These are phyloP conservation scores for Muricea muricata DNA, from an alignment of 92 coral and sea anemone genomes.

Conservation along the genomic window DNA sequence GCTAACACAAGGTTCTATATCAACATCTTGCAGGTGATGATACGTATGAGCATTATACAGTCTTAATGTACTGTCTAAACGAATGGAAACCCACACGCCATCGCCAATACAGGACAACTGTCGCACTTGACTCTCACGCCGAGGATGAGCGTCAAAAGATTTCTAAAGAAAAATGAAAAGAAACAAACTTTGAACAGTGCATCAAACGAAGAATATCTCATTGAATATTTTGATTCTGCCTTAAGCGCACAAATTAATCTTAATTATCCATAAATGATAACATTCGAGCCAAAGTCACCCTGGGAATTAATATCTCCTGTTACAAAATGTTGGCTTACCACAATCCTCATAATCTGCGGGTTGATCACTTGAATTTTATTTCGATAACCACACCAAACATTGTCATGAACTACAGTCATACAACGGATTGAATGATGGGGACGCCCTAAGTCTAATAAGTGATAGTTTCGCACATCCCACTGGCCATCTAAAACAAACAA, in stretches of 20 bases:
- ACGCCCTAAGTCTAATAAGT: conserved; percentile 89
- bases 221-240: background rate
- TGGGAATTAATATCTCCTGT: no score
- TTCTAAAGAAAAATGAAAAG: conserved; percentile 58
- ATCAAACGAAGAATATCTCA: no score
- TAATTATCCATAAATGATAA: no score
- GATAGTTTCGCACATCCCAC: conserved; percentile 96
- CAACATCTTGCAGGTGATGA: conserved; percentile 96
- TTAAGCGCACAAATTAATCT: no score
- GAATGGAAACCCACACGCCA: conserved; percentile 99
- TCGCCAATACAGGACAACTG: conserved; percentile 99
- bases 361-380: conserved; percentile 97
- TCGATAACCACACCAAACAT: conserved; percentile 98
- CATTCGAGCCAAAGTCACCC: no score
- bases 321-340: conserved; percentile 59
- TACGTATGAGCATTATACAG: conserved; percentile 94
- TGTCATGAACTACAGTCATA: conserved; percentile 94
- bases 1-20: conserved; percentile 97
- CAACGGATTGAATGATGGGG: conserved; percentile 99
- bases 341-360: conserved; percentile 96
- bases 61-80: conserved; percentile 95
- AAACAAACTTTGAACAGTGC: background rate
- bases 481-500: conserved; percentile 79
- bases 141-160: conserved; percentile 98
- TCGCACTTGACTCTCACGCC: conserved; percentile 98